phyloP scores from a whole-genome alignment of 30 jellyfish, hydroid and myxozoan genomes.

The Hydractinia symbiolongicarpus region DNA sequence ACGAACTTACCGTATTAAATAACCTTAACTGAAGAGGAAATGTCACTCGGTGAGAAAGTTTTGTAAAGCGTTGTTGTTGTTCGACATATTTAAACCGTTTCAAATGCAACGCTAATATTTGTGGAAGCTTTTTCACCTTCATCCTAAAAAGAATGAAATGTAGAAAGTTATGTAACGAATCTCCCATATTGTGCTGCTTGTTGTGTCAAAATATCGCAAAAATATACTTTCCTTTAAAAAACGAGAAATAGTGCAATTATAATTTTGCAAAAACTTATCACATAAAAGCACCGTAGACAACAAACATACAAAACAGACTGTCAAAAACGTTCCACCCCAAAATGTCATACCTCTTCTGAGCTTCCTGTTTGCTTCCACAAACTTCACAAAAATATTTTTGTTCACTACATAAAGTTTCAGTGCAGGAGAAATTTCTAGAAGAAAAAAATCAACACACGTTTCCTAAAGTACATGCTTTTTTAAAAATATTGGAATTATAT shows the following conservation, averaged over 20 bases:
- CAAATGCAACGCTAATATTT: conserved; percentile 80
- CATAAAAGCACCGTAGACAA: neutral
- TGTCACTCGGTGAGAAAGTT: conserved; percentile 85
- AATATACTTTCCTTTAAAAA: too few relatives aligned
- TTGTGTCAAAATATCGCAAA: too few relatives aligned
- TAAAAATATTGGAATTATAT: too few relatives aligned
- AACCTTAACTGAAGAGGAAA: conserved; percentile 84
- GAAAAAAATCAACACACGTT: neutral
- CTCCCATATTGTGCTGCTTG: too few relatives aligned
- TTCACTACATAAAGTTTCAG: conserved; percentile 90
- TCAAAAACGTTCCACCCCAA: neutral
- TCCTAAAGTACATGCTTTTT: too few relatives aligned
- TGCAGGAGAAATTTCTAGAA: conserved; percentile 81
- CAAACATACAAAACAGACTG: neutral
- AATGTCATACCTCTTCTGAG: conserved; percentile 66
- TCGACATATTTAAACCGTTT: conserved; percentile 84
- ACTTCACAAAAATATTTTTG: conserved; percentile 90
- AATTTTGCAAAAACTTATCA: neutral
- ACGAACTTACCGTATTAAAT: conserved; percentile 59
- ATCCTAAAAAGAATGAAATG: conserved; percentile 28
- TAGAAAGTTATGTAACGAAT: neutral
- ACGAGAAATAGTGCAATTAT: too few relatives aligned
- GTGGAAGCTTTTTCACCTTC: conserved; percentile 89
- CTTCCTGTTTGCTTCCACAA: conserved; percentile 97
- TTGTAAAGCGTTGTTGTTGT: conserved; percentile 85